Evolutionary conservation across 2,888 invertebrate species (phyloP), one percentile per base, ranked within the genome.

Genomic region (Mythimna lalbum): DNA sequence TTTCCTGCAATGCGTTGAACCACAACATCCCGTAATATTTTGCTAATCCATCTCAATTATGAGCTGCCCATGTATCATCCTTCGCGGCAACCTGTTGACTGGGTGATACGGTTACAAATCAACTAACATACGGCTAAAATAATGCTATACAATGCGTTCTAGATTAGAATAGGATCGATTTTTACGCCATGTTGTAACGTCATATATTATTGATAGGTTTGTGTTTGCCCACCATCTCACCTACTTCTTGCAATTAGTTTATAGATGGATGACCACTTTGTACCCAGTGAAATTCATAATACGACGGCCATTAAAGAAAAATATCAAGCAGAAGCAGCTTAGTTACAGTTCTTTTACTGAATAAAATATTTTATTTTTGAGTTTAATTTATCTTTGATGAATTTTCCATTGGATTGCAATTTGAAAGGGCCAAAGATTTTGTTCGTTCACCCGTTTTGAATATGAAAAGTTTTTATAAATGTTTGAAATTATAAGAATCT

Each of bases 1-100:
- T 33, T 17, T 4, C 39, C n/a, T 71, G 19, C n/a, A 56, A 21
- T 57, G 21, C 27, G 1, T 27, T 47, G 36, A 1, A 36, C 14
- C 17, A 14, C 4, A n/a, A 36, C 43, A 31, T 2, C 27, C 9
- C 33, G 2, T 50, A 10, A 49, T 52, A 17, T 53, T 21, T 21
- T 19, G 43, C 4, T 60, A 60, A 75, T 75, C 75, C 75, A 60
- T 75, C 75, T 47, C 49, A 75, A 67, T 67, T 63, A 49, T 1
- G 7, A 63, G 10, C 60, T 9, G 4, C 53, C 5, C 33, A 63
- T 67, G 27, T 23, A 50, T 75, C 49, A 63, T 60, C 59, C 7
- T 60, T 43, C 27, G 17, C 10, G n/a, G 47, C 62, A 7, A 73
- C 36, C 55, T 73, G 75, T 59, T 55, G 59, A 59, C 9, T 33